A percentile compares a stretch with the other conserved stretches of the same genome.
phyloP scores from a whole-genome alignment of 2,797 vertebrate genomes.

The Oophaga sylvatica region DNA sequence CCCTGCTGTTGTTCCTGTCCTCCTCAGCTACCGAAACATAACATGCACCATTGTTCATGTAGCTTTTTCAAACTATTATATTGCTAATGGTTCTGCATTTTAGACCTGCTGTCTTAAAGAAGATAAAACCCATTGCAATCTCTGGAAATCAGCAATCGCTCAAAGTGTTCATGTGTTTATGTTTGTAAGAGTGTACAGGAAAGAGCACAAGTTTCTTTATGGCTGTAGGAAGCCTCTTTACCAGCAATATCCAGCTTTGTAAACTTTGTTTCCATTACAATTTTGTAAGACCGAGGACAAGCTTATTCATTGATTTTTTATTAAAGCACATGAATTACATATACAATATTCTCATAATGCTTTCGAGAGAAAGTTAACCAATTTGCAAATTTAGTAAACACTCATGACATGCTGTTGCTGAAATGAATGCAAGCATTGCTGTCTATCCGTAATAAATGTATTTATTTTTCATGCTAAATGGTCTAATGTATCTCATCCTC shows the following conservation, averaged over 20 bases:
- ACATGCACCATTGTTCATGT: too few species aligned
- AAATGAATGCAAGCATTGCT: neutral
- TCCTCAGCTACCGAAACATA: too few species aligned
- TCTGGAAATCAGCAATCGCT: neutral
- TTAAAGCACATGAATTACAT: constrained; percentile 7
- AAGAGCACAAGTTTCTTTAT: constrained; percentile 50
- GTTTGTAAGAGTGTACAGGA: neutral
- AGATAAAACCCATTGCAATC: neutral
- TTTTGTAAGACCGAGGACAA: constrained; percentile 28
- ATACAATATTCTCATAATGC: neutral
- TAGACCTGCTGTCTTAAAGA: neutral
- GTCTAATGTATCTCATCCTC: neutral
- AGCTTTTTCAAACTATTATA: too few species aligned
- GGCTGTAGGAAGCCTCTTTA: constrained; percentile 55
- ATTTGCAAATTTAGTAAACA: neutral
- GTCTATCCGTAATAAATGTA: neutral
- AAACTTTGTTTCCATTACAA: constrained; percentile 67
- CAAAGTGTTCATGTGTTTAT: too few species aligned
- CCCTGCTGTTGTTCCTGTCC: too few species aligned
- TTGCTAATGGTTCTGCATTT: too few species aligned
- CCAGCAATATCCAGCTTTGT: constrained; percentile 42
- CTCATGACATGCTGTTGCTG: neutral
- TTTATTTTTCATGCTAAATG: too few species aligned
- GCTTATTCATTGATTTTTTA: constrained; percentile 10
- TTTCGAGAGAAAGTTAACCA: neutral